phyloP scores from a whole-genome alignment of 2,888 invertebrate genomes.

The Drosophila tanythrix region DNA sequence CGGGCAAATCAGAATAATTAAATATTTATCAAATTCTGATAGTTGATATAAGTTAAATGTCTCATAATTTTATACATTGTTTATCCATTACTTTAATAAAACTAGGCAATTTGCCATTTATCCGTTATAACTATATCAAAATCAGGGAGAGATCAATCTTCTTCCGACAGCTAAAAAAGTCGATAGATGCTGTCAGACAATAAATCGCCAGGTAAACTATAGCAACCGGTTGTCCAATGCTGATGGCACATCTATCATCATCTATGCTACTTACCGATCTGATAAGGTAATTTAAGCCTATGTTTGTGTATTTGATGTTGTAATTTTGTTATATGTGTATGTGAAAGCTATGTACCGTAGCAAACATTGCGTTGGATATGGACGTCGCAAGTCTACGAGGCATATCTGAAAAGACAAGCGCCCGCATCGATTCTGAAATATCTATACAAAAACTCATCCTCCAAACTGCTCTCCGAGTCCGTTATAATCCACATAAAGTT shows the following conservation, averaged over 20 bases:
- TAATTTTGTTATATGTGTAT: background rate
- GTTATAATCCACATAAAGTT: background rate
- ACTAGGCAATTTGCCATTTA: background rate
- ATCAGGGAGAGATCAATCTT: background rate
- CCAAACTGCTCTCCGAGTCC: background rate
- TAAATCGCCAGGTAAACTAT: background rate
- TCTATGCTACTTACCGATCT: background rate
- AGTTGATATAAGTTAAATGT: background rate
- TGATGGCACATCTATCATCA: background rate
- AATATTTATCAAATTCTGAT: background rate
- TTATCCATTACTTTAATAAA: slow-evolving; percentile 8
- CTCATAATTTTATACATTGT: background rate
- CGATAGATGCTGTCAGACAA: background rate
- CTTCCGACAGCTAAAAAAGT: background rate
- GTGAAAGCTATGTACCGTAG: too few relatives aligned
- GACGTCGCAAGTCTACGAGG: background rate
- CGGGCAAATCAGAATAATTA: slow-evolving; percentile 4
- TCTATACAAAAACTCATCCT: background rate
- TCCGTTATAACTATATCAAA: background rate
- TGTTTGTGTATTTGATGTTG: background rate
- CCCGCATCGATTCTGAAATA: background rate
- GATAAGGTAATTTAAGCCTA: background rate
- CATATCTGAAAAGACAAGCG: background rate
- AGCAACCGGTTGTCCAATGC: background rate
- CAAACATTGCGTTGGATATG: background rate